phyloP scores from a whole-genome alignment of 2,113 vertebrate species.

The Falcunculus frontatus region DNA sequence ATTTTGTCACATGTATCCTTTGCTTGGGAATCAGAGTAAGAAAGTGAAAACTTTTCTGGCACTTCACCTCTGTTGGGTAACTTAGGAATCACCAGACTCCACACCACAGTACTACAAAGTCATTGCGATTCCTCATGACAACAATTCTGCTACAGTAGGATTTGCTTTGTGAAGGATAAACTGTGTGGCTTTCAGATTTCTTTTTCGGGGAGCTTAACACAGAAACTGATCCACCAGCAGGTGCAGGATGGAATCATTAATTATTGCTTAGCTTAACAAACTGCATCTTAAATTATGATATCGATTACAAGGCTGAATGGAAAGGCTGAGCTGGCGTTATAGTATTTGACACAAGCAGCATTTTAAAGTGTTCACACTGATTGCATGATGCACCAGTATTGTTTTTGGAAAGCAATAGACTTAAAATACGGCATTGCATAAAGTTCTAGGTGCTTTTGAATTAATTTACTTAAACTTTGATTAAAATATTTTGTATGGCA shows the following conservation, averaged over 20 bases:
- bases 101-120: not conserved
- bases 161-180: not conserved
- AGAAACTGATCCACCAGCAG: not conserved
- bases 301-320: not conserved
- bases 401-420: not conserved
- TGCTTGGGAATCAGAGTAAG: not conserved
- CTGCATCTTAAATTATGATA: slow-evolving; percentile 32
- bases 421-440: not conserved
- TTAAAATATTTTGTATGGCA: not conserved
- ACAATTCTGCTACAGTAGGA: not conserved
- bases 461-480: not conserved
- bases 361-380: slow-evolving; percentile 8
- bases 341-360: not conserved
- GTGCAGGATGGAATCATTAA: not conserved
- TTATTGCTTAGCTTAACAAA: slow-evolving; percentile 39
- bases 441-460: not conserved
- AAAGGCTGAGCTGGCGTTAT: slow-evolving; percentile 16
- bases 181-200: not conserved
- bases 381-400: not conserved
- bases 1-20: not conserved
- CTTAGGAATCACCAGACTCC: not conserved
- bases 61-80: not conserved
- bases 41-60: not conserved
- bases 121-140: not conserved
- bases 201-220: not conserved